These are phyloP conservation scores for Centropyge bicolor DNA, from an alignment of 2,797 vertebrate genomes.

Conservation along the genomic window DNA sequence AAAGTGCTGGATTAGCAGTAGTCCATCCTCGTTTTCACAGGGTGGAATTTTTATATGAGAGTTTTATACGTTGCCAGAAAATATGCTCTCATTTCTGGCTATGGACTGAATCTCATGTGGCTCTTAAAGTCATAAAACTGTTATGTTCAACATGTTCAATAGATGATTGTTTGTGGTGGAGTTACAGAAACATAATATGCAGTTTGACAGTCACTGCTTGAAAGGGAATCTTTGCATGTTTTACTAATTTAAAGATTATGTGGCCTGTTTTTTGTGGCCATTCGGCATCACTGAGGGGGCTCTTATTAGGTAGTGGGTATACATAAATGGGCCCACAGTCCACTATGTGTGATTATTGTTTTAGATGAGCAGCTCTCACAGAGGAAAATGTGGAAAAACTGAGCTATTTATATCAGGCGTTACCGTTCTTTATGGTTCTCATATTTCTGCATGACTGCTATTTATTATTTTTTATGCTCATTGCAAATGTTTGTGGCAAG, in stretches of 20 bases:
- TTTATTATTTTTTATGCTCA: not conserved
- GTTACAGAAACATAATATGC: slow-evolving; percentile 20
- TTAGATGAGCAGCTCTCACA: not conserved
- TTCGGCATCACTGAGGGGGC: slow-evolving; percentile 9
- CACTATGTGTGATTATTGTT: not conserved
- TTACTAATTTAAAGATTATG: not conserved
- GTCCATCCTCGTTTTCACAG: slow-evolving; percentile 43
- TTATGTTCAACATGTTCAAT: slow-evolving; percentile 28
- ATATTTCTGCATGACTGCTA: not conserved
- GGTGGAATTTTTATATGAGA: slow-evolving; percentile 30
- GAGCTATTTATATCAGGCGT: fast-evolving
- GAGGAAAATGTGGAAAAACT: not conserved
- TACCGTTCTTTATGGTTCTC: not conserved
- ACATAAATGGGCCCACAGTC: not conserved
- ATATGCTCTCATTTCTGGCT: slow-evolving; percentile 44
- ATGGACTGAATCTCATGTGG: slow-evolving; percentile 13
- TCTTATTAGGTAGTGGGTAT: not conserved
- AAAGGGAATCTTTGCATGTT: slow-evolving; percentile 19
- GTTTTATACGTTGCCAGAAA: slow-evolving; percentile 51
- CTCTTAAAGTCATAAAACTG: slow-evolving; percentile 33
- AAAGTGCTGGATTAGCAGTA: slow-evolving; percentile 64
- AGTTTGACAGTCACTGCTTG: slow-evolving; percentile 20
- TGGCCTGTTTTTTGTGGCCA: slow-evolving; percentile 21
- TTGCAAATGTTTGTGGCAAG: not conserved
- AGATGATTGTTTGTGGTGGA: slow-evolving; percentile 7